A percentile compares a stretch with the other conserved stretches of the same genome.
phyloP scores from a whole-genome alignment of 2,888 invertebrate species.

The Idaea aversata region DNA sequence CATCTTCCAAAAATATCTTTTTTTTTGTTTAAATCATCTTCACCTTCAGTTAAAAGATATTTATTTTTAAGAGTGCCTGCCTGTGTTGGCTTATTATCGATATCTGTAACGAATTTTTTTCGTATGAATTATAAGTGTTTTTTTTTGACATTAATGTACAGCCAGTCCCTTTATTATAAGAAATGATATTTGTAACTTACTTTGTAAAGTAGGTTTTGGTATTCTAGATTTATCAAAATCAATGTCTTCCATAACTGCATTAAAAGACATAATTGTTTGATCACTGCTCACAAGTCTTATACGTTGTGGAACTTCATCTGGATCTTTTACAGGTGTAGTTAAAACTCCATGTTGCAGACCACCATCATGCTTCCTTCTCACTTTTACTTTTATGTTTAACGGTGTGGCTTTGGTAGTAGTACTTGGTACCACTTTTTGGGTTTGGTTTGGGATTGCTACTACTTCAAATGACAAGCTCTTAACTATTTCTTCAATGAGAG shows the following conservation, averaged over 20 bases:
- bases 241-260: slow-evolving; percentile 52
- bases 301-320: slow-evolving; percentile 35
- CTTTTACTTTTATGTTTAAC: slow-evolving; percentile 59
- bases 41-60: slow-evolving; percentile 37
- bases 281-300: slow-evolving; percentile 57
- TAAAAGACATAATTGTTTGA: slow-evolving; percentile 66
- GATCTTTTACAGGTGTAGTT: slow-evolving; percentile 36
- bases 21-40: slow-evolving; percentile 28
- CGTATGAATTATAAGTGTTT: background rate
- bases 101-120: background rate
- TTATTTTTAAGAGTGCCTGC: slow-evolving; percentile 33
- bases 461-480: slow-evolving; percentile 59
- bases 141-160: background rate
- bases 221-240: slow-evolving; percentile 38
- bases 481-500: slow-evolving; percentile 43
- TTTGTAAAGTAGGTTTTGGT: slow-evolving; percentile 42
- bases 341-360: slow-evolving; percentile 35
- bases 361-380: slow-evolving; percentile 51
- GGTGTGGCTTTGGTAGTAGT: slow-evolving; percentile 42
- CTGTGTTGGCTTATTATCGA: slow-evolving; percentile 14
- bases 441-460: slow-evolving; percentile 42
- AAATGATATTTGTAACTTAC: background rate
- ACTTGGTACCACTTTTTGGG: slow-evolving; percentile 32
- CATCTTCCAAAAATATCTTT: slow-evolving; percentile 60
- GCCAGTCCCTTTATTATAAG: background rate